Evolutionary conservation across 2,888 invertebrate genomes (phyloP).

Genomic region (Ormyrus rosae): DNA sequence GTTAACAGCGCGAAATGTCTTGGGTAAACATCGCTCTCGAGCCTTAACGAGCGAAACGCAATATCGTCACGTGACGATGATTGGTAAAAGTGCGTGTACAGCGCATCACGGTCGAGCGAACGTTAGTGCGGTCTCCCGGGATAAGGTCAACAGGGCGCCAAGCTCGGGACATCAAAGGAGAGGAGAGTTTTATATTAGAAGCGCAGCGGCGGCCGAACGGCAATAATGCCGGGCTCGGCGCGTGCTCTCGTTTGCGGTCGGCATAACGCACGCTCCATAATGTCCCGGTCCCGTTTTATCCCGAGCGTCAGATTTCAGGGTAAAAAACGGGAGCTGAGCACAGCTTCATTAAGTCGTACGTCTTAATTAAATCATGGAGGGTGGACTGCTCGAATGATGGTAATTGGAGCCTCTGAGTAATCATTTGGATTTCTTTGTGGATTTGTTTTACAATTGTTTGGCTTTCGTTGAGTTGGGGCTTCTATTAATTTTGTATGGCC

Average conservation of each 20-base stretch:
- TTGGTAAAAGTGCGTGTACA: conserved; percentile 17
- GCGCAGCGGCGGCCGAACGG: conserved; percentile 15
- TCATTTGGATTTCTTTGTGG: no score
- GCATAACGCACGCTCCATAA: not conserved
- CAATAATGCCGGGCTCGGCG: conserved; percentile 12
- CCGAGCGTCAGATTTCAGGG: conserved; percentile 24
- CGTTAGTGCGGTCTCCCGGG: conserved; percentile 24
- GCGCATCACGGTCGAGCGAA: conserved; percentile 22
- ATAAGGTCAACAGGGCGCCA: conserved; percentile 47
- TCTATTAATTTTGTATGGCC: no score
- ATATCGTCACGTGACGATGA: conserved; percentile 50
- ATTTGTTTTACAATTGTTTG: no score
- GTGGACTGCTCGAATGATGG: no score
- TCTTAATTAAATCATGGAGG: conserved; percentile 31
- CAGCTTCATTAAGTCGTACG: not conserved
- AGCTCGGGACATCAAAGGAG: conserved; percentile 42
- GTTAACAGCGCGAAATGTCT: not conserved
- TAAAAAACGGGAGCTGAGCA: not conserved
- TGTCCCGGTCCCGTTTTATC: not conserved
- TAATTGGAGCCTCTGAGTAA: no score
- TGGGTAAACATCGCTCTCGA: conserved; percentile 1
- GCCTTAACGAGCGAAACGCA: conserved; percentile 46
- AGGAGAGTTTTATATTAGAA: conserved; percentile 9
- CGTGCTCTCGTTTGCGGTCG: conserved; percentile 24
- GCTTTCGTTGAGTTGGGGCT: no score